A percentile compares a stretch with the other conserved stretches of the same genome.
phyloP scores from a whole-genome alignment of 2,888 invertebrate genomes.

The Aplocera efformata region DNA sequence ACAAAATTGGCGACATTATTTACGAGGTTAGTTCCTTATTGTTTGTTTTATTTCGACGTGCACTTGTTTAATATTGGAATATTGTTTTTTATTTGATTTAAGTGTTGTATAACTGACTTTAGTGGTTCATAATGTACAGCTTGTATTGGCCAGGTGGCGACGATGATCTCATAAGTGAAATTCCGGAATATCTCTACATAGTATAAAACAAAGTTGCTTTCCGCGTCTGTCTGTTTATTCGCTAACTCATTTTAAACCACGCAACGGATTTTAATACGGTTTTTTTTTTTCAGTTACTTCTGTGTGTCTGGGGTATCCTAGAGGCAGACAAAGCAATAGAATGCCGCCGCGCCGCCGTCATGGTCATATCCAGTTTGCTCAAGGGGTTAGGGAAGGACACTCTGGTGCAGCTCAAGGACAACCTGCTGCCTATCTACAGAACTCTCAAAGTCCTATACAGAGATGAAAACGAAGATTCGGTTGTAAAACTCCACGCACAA shows the following conservation, averaged over 20 bases:
- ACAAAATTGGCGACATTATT: constrained; percentile 85
- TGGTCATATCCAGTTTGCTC: constrained; percentile 87
- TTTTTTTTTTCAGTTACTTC: constrained; percentile 81
- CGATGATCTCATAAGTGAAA: too few relatives aligned
- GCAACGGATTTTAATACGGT: too few relatives aligned
- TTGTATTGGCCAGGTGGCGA: too few relatives aligned
- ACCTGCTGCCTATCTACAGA: constrained; percentile 85
- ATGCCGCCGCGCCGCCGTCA: constrained; percentile 88
- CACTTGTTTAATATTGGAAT: too few relatives aligned
- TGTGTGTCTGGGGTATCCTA: constrained; percentile 84
- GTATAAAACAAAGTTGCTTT: too few relatives aligned
- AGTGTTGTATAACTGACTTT: too few relatives aligned
- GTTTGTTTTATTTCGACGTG: background rate
- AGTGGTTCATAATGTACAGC: too few relatives aligned
- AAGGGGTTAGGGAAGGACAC: constrained; percentile 87
- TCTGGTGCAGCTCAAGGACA: constrained; percentile 83
- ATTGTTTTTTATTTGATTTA: background rate
- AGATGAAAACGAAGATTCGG: constrained; percentile 82
- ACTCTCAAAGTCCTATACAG: constrained; percentile 83
- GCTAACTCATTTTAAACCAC: too few relatives aligned
- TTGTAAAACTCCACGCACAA: constrained; percentile 87
- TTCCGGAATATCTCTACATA: too few relatives aligned
- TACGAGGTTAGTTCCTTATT: constrained; percentile 81
- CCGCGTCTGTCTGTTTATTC: too few relatives aligned
- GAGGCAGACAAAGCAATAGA: constrained; percentile 85